These are phyloP conservation scores for Pygoscelis antarcticus DNA, from an alignment of 2,113 vertebrate genomes.

Conservation along the genomic window DNA sequence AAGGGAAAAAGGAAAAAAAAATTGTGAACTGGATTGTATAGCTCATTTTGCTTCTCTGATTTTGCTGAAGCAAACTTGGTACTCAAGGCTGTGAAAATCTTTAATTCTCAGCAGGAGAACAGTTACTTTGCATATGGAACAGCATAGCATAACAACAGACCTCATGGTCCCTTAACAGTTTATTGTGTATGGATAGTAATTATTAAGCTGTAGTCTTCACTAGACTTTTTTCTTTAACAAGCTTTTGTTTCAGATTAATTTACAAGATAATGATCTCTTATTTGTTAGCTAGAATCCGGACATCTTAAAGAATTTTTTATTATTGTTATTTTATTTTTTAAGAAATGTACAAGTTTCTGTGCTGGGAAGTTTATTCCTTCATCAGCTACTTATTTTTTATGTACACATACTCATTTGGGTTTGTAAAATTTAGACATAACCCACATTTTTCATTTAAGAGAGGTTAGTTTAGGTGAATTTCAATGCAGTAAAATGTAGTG, in stretches of 20 bases:
- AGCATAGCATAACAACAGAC: not conserved
- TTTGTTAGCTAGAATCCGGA: not conserved
- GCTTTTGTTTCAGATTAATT: not conserved
- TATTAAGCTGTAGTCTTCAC: not conserved
- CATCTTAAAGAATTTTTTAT: not conserved
- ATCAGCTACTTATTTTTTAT: not conserved
- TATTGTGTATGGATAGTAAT: not conserved
- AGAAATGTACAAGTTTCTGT: not conserved
- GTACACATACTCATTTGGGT: not conserved
- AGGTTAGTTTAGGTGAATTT: not conserved
- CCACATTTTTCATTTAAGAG: not conserved
- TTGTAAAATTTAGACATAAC: not conserved
- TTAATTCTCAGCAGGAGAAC: not conserved
- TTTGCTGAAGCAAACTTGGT: not conserved
- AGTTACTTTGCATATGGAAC: not conserved
- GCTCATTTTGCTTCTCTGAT: not conserved
- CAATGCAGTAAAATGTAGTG: not conserved
- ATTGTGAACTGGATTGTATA: not conserved
- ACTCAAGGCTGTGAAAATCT: not conserved
- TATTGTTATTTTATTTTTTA: not conserved
- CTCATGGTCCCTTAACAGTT: not conserved
- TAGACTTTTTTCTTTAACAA: not conserved
- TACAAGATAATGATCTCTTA: not conserved
- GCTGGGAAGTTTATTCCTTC: not conserved
- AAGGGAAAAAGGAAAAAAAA: not conserved